Percentiles rank a stretch among this genome's conserved stretches.
These are phyloP conservation scores for Malacoctenus gilli DNA, from an alignment of 2,797 vertebrate species.

Conservation along the genomic window DNA sequence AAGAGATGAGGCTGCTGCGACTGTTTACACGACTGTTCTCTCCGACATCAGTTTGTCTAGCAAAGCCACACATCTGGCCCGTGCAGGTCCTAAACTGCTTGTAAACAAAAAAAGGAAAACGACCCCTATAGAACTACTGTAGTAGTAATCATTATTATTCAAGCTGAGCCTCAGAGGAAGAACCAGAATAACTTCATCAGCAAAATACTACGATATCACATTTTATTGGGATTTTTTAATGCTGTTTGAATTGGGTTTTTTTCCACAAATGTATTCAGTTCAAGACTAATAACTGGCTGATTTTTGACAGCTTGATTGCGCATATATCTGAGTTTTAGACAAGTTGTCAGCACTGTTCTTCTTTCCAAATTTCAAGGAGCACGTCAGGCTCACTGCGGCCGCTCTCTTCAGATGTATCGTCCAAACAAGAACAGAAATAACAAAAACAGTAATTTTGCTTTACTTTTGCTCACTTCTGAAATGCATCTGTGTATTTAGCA, in stretches of 20 bases:
- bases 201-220: background rate
- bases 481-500: too few relatives aligned
- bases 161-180: background rate
- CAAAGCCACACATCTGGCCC: background rate
- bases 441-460: too few relatives aligned
- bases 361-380: too few relatives aligned
- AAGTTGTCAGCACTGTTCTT: background rate
- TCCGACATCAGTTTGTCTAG: background rate
- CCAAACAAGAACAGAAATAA: too few relatives aligned
- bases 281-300: too few relatives aligned
- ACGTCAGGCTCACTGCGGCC: too few relatives aligned
- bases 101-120: background rate
- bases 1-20: too few relatives aligned
- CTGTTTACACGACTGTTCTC: background rate
- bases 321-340: background rate
- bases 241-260: background rate
- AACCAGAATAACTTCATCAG: background rate
- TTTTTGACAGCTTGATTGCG: too few relatives aligned
- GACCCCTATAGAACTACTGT: background rate
- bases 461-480: too few relatives aligned
- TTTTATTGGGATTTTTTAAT: background rate
- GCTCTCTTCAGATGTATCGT: too few relatives aligned
- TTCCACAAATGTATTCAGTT: background rate
- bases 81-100: background rate
- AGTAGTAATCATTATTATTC: background rate